Conservation (phyloP, 2,113 vertebrate species). For the Tachuris rubrigastra region DNA sequence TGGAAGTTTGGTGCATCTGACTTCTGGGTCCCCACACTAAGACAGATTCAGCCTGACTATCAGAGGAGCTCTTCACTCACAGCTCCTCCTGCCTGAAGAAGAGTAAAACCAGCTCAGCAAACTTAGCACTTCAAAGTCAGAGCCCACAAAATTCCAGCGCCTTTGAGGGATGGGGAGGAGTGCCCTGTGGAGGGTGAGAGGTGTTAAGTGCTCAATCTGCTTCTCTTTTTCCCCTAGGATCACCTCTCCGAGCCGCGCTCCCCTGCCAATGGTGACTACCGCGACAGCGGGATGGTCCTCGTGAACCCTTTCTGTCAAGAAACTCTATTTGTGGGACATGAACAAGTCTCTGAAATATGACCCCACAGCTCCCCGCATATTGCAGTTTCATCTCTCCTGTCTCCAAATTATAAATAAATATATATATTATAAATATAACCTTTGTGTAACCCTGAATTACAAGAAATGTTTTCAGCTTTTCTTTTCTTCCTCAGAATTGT, state of each 20-base stretch:
- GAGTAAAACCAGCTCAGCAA: neutral
- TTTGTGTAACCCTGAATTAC: conserved; percentile 79
- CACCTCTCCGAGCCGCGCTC: conserved; percentile 88
- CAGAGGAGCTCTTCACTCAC: neutral
- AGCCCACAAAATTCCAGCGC: neutral
- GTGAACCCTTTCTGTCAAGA: conserved; percentile 99
- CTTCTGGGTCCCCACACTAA: neutral
- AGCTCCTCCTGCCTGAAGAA: neutral
- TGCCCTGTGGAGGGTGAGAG: too few species aligned
- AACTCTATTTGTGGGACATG: conserved; percentile 91
- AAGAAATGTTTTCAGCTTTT: conserved; percentile 76
- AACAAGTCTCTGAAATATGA: conserved; percentile 91
- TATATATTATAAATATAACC: conserved; percentile 82
- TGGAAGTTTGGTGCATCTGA: neutral
- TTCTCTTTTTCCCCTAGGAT: conserved; percentile 77
- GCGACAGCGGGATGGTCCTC: conserved; percentile 91
- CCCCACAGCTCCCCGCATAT: neutral
- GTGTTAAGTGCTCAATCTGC: neutral
- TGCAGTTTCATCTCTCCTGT: conserved; percentile 45
- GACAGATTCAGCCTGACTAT: neutral
- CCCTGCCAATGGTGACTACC: conserved; percentile 93
- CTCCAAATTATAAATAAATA: conserved; percentile 76
- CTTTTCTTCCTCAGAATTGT: conserved; percentile 76
- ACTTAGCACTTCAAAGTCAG: accelerated
- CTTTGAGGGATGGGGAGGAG: neutral